These are phyloP conservation scores for Drosophila arizonae DNA, from an alignment of 1,140 invertebrate species.

Conservation along the genomic window DNA sequence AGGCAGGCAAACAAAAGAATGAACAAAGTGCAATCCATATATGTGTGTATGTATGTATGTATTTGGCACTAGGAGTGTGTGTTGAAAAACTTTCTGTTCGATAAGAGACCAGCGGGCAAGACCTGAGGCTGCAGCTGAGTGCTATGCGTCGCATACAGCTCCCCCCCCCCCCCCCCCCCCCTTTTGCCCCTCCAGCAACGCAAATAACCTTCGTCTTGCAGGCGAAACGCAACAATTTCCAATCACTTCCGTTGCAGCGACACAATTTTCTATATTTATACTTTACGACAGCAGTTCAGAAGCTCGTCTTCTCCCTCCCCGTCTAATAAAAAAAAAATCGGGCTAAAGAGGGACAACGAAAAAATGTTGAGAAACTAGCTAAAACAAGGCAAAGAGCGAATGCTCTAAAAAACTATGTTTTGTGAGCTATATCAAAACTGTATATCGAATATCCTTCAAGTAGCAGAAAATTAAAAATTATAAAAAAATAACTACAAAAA, in stretches of 20 bases:
- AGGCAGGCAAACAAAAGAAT: conserved; percentile 49
- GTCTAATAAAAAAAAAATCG: background rate
- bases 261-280: conserved; percentile 80
- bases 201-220: conserved; percentile 32
- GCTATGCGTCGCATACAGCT: conserved; percentile 35
- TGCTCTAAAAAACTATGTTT: no score
- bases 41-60: conserved; percentile 28
- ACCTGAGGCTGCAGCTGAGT: conserved; percentile 52
- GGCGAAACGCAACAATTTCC: conserved; percentile 74
- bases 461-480: no score
- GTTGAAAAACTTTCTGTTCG: conserved; percentile 57
- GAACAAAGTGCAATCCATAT: conserved; percentile 9
- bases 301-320: background rate
- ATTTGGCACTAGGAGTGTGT: conserved; percentile 50
- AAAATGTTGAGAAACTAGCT: background rate
- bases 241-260: conserved; percentile 79
- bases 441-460: no score
- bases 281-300: conserved; percentile 51
- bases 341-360: background rate
- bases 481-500: no score
- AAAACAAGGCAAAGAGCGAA: no score
- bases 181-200: background rate
- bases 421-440: no score
- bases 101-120: conserved; percentile 45
- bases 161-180: background rate